These are phyloP conservation scores for Amphiura filiformis DNA, from an alignment of 35 echinoderm and acorn worm species.

Conservation along the genomic window DNA sequence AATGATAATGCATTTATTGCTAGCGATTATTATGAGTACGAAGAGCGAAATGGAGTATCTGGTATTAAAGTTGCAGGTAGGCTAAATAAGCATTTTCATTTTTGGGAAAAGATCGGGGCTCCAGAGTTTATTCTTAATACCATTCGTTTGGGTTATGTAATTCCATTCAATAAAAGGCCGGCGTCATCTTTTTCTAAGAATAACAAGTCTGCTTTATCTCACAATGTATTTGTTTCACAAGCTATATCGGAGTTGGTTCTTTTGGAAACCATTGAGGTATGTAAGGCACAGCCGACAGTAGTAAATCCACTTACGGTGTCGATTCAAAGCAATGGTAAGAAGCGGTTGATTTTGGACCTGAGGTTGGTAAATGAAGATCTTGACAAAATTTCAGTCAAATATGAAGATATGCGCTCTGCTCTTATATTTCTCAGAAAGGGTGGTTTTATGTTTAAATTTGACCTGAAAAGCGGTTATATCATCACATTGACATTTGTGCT, in stretches of 20 bases:
- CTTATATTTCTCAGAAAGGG: background rate
- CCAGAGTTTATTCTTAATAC: background rate
- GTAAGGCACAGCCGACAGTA: background rate
- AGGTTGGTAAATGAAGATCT: conserved; percentile 8
- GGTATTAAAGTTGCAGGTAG: background rate
- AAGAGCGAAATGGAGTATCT: background rate
- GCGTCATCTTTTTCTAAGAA: background rate
- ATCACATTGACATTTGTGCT: conserved; percentile 11
- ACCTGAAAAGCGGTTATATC: background rate
- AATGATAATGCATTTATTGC: background rate
- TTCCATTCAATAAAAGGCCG: background rate
- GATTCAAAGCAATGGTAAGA: background rate
- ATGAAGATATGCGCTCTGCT: conserved; percentile 6
- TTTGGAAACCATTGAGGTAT: background rate
- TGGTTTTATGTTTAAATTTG: conserved; percentile 15
- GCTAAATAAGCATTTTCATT: background rate
- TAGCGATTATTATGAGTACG: background rate
- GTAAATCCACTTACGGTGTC: conserved; percentile 13
- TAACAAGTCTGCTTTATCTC: conserved; percentile 13
- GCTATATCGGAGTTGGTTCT: background rate
- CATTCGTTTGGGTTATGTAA: background rate
- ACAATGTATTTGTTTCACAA: background rate
- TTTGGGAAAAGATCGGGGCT: background rate
- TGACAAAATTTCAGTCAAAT: background rate
- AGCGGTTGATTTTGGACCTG: conserved; percentile 4